phyloP scores from a whole-genome alignment of 2,797 vertebrate genomes.

The Sciurus vulgaris region DNA sequence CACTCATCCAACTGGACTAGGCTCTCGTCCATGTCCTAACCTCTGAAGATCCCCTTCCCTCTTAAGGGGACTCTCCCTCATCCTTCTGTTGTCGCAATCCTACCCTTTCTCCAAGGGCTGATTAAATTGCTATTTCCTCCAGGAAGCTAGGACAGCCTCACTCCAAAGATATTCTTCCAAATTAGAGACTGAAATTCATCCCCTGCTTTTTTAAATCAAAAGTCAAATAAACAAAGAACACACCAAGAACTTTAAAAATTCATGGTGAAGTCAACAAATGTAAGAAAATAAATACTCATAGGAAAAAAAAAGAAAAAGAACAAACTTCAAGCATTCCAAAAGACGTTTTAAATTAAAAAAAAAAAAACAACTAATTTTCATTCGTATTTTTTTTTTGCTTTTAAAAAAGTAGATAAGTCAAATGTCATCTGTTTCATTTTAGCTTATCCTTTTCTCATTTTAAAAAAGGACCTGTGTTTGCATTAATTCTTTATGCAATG shows the following conservation, averaged over 20 bases:
- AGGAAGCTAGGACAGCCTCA: not conserved
- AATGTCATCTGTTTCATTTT: not conserved
- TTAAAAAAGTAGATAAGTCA: constrained; percentile 28
- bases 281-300: constrained; percentile 59
- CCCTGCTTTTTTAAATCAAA: constrained; percentile 42
- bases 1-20: not conserved
- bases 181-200: constrained; percentile 52
- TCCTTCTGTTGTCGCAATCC: not conserved
- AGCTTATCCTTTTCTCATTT: not conserved
- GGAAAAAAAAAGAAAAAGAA: not conserved
- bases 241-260: constrained; percentile 60
- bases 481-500: constrained; percentile 62
- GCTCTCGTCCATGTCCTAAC: not conserved
- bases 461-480: constrained; percentile 43
- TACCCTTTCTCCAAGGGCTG: not conserved
- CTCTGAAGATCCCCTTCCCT: not conserved
- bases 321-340: constrained; percentile 31
- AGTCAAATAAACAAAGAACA: constrained; percentile 64
- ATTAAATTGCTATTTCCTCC: not conserved
- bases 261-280: not conserved
- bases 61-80: no score
- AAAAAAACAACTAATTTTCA: constrained; percentile 24
- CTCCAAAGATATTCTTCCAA: constrained; percentile 41
- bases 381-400: constrained; percentile 13
- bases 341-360: not conserved